Conservation (phyloP, 2,113 vertebrate species). For the Ancistrus triradiatus region DNA sequence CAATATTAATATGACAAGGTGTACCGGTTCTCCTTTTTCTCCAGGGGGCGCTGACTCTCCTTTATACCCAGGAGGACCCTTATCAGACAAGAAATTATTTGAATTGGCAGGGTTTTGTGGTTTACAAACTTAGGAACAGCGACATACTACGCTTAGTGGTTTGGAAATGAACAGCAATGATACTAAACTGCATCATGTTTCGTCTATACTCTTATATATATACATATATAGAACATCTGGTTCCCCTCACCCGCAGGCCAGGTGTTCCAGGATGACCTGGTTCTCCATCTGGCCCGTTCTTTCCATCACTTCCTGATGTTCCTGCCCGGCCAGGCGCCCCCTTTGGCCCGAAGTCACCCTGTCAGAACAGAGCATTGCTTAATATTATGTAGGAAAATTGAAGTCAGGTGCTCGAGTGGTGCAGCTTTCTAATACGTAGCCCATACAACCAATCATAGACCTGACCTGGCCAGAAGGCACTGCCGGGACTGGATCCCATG, state of each 20-base stretch:
- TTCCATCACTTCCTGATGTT: constrained; percentile 60
- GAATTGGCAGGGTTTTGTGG: not conserved
- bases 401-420: too few species aligned
- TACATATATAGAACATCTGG: too few species aligned
- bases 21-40: constrained; percentile 76
- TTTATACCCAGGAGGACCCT: constrained; percentile 75
- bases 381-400: too few species aligned
- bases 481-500: too few species aligned
- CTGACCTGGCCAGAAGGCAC: too few species aligned
- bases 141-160: not conserved
- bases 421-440: too few species aligned
- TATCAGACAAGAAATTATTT: not conserved
- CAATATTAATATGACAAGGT: not conserved
- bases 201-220: not conserved
- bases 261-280: constrained; percentile 62
- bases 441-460: too few species aligned
- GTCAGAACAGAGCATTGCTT: constrained; percentile 3
- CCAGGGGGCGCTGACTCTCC: constrained; percentile 68
- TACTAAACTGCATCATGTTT: not conserved
- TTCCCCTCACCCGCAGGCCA: constrained; percentile 68
- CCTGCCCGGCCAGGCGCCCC: constrained; percentile 66
- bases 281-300: constrained; percentile 61
- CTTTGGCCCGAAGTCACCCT: constrained; percentile 69
- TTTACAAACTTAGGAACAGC: not conserved
- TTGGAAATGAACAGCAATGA: not conserved